phyloP scores from a whole-genome alignment of 1,140 invertebrate species.

The Whitmania pigra region DNA sequence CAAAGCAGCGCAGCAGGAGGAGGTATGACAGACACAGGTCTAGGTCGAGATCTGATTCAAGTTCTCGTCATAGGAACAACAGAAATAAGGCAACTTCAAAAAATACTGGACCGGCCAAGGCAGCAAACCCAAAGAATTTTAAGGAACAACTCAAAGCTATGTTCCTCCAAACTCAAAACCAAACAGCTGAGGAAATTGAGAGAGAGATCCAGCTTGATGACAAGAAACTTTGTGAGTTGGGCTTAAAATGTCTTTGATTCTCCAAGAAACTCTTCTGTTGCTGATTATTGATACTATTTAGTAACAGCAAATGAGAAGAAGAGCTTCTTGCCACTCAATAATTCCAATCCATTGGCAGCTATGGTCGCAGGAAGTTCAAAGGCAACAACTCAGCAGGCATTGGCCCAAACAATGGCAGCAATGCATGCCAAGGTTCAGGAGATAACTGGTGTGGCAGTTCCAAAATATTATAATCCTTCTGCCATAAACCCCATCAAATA shows the following conservation, averaged over 20 bases:
- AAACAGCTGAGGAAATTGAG: slow-evolving; percentile 21
- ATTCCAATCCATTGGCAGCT: slow-evolving; percentile 22
- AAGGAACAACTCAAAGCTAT: slow-evolving; percentile 36
- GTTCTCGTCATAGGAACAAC: not conserved
- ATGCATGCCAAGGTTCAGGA: slow-evolving; percentile 41
- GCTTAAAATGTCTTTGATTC: not conserved
- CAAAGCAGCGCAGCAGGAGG: too few relatives aligned
- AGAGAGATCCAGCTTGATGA: slow-evolving; percentile 13
- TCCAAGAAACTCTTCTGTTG: not conserved
- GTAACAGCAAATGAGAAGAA: slow-evolving; percentile 29
- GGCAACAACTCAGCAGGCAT: slow-evolving; percentile 38
- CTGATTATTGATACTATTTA: slow-evolving; percentile 18
- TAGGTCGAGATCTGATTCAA: slow-evolving; percentile 3
- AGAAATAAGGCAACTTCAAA: not conserved
- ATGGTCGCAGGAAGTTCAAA: slow-evolving; percentile 23
- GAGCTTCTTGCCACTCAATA: slow-evolving; percentile 28
- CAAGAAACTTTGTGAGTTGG: not conserved
- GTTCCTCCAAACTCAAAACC: slow-evolving; percentile 31
- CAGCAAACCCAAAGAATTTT: slow-evolving; percentile 22
- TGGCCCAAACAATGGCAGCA: slow-evolving; percentile 39
- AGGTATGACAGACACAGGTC: not conserved
- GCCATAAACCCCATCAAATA: slow-evolving; percentile 67
- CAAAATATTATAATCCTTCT: slow-evolving; percentile 66
- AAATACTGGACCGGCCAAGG: too few relatives aligned
- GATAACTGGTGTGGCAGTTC: slow-evolving; percentile 39